Base-by-base conservation (phyloP, 2,113 vertebrate genomes). In the Sylvia atricapilla region DNA sequence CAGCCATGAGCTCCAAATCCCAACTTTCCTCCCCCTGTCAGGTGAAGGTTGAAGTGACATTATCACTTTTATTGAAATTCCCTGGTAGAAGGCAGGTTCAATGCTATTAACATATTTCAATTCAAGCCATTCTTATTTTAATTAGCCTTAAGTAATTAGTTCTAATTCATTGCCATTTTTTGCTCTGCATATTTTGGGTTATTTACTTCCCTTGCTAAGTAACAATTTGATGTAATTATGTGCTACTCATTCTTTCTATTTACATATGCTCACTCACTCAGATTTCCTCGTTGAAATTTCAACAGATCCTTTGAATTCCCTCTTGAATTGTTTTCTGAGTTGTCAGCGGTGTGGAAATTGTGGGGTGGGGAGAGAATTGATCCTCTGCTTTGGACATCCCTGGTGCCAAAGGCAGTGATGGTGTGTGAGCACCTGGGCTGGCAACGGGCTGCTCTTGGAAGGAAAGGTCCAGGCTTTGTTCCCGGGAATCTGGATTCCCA, bases 131-230 rank as follows among this genome's bases (percentile, higher is more conserved):
- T 98, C 96, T 98, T 97, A 97, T 98, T 98, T 98, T 98, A 98
- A 98, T 98, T 98, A 98, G 98, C 97, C 97, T 97, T 97, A 97
- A 98, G 97, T 98, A 98, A 98, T 98, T 98, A 97, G 96, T 96
- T 97, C 94, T 98, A 98, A 98, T 98, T 98, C 97, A 98, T 87
- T 70, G 92, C 82, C 96, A 80, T 95, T 96, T 97, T 97, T 97
- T 95, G 93, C 94, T 97, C 96, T 94, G 95, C 95, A 75, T 97
- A 97, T 97, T 98, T 98, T 97, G 97, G 91, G 97, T 98, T 98
- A 97, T 98, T 98, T 98, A 98, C 98, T 97, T 98, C 97, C 86
- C 93, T 97, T 97, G 94, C 97, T 98, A 98, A 98, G 97, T 98
- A 96, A 97, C 97, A 97, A 98, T 98, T 98, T 98, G 97, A 97